Percentiles rank a stretch among this genome's conserved stretches.
These are phyloP conservation scores for Pheosia tremula DNA, from an alignment of 2,888 invertebrate genomes.

Conservation along the genomic window DNA sequence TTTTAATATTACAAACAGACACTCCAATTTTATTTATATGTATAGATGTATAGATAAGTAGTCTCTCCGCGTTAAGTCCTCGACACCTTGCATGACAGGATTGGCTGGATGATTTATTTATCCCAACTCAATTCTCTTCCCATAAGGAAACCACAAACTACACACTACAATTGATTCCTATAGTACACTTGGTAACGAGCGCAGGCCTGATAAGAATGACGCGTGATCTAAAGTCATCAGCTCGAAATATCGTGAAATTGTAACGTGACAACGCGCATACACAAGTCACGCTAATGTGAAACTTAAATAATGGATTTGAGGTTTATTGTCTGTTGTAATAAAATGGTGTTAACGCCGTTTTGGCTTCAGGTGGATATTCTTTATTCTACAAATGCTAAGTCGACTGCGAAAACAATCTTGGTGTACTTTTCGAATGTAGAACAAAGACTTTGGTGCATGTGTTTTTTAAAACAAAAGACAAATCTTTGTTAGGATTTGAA, in stretches of 20 bases:
- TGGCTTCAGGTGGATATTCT: conserved; percentile 11
- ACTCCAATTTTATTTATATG: too few species aligned
- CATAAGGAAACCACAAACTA: conserved; percentile 6
- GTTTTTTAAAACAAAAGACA: conserved; percentile 4
- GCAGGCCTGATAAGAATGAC: conserved; percentile 40
- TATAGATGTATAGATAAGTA: too few species aligned
- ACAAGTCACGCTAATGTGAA: conserved; percentile 7
- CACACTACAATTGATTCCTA: background rate
- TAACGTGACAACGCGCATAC: conserved; percentile 10
- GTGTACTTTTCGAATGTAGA: conserved; percentile 29
- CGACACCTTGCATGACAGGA: too few species aligned
- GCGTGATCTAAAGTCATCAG: conserved; percentile 53
- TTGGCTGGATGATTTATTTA: too few species aligned
- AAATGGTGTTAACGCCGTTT: conserved; percentile 12
- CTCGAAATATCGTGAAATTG: conserved; percentile 13
- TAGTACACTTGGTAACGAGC: conserved; percentile 27
- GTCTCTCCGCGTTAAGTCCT: too few species aligned
- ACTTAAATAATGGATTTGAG: conserved; percentile 3
- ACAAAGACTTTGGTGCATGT: conserved; percentile 28
- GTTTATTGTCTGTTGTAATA: conserved; percentile 10
- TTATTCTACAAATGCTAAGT: conserved; percentile 39
- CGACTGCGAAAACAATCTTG: conserved; percentile 54
- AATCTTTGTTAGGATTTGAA: background rate
- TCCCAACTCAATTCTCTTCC: background rate
- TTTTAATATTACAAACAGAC: too few species aligned